These are phyloP conservation scores for Excalfactoria chinensis DNA, from an alignment of 2,113 vertebrate genomes.

Conservation along the genomic window DNA sequence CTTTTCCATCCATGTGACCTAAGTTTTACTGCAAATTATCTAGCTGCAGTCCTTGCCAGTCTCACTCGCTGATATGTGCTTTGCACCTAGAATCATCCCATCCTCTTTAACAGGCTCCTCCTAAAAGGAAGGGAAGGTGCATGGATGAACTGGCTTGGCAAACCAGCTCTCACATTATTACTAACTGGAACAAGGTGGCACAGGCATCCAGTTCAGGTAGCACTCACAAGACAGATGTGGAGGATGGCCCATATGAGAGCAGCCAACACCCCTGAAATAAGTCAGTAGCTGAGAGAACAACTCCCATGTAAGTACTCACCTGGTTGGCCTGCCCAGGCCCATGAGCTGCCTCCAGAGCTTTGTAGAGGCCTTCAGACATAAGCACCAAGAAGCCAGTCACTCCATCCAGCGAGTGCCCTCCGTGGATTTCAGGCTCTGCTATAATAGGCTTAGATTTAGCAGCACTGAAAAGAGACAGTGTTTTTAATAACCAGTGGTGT, in stretches of 20 bases:
- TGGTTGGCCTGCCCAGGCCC: constrained; percentile 97
- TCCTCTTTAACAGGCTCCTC: background rate
- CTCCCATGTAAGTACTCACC: constrained; percentile 73
- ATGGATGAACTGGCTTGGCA: constrained; percentile 10
- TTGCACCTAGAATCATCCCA: background rate
- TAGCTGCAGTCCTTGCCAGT: background rate
- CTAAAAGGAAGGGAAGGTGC: background rate
- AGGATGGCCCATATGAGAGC: background rate
- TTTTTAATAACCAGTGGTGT: background rate
- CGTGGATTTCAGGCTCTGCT: constrained; percentile 93
- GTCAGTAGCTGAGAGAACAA: rapidly evolving
- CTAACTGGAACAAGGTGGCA: background rate
- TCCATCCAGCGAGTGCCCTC: constrained; percentile 87
- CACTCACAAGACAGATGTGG: background rate
- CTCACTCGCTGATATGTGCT: background rate
- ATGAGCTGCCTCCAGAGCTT: constrained; percentile 93
- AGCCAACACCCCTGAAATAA: background rate
- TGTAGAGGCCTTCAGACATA: constrained; percentile 96
- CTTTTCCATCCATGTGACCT: background rate
- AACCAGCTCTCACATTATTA: background rate
- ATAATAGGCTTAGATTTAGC: constrained; percentile 93
- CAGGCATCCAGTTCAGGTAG: background rate
- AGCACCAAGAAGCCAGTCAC: constrained; percentile 94
- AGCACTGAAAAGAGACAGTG: constrained; percentile 72
- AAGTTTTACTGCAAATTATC: background rate